A percentile compares a stretch with the other conserved stretches of the same genome.
Conservation (phyloP, 2,797 vertebrate genomes). For the Vultur gryphus region DNA sequence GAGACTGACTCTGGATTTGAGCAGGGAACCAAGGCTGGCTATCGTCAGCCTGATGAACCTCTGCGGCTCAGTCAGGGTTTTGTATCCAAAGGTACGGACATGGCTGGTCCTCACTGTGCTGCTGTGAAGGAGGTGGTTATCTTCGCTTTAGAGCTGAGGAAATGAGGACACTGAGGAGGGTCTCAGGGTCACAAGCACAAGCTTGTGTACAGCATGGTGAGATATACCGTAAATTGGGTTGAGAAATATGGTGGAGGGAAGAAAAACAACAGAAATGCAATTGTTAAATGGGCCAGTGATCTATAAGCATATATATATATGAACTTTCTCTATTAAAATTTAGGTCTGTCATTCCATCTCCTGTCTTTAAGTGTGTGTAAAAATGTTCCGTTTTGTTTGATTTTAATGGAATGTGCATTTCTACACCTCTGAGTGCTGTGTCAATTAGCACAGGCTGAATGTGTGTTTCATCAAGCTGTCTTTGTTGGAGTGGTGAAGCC, state of each 20-base stretch:
- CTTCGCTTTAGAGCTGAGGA: not conserved
- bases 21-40: not conserved
- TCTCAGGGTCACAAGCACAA: not conserved
- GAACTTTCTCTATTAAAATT: not conserved
- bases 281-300: not conserved
- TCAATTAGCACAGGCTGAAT: not conserved
- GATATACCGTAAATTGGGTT: not conserved
- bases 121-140: not conserved
- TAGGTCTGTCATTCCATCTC: not conserved
- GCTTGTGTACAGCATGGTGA: not conserved
- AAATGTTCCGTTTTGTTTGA: not conserved
- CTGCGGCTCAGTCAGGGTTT: not conserved
- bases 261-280: not conserved
- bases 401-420: not conserved
- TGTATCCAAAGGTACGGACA: not conserved
- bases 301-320: not conserved
- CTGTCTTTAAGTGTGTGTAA: not conserved
- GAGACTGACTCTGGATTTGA: not conserved
- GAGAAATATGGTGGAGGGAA: not conserved
- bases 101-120: not conserved
- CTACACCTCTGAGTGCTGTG: not conserved
- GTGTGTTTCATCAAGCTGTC: not conserved
- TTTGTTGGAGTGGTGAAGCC: not conserved
- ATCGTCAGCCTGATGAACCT: not conserved
- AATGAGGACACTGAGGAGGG: not conserved